Conservation (phyloP, 2,888 invertebrate genomes). For the Eubasilissa splendida region DNA sequence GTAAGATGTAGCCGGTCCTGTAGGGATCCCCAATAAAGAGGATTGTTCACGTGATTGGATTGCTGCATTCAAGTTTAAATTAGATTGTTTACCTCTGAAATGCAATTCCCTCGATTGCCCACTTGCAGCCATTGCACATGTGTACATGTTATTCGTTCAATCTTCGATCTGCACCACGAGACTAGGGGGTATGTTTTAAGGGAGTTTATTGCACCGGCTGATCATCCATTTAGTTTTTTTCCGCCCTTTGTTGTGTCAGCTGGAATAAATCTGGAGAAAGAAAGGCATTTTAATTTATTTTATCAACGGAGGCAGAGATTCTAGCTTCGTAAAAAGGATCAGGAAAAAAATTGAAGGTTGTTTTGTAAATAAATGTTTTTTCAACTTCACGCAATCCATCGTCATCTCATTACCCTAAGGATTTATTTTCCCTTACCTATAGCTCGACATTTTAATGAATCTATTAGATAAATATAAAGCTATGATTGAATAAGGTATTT, state of each 20-base stretch:
- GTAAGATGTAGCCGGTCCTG: neutral
- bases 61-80: constrained; percentile 55
- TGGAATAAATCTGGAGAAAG: constrained; percentile 13
- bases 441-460: too few relatives aligned
- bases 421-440: too few relatives aligned
- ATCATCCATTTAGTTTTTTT: neutral
- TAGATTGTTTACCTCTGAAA: constrained; percentile 57
- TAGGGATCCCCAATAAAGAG: constrained; percentile 26
- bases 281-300: neutral
- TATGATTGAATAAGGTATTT: too few relatives aligned
- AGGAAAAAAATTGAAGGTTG: too few relatives aligned
- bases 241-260: neutral
- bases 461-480: too few relatives aligned
- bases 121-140: constrained; percentile 38
- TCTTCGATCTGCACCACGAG: constrained; percentile 2
- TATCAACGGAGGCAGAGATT: too few relatives aligned
- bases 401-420: too few relatives aligned
- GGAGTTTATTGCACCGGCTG: constrained; percentile 6
- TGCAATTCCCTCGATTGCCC: constrained; percentile 53
- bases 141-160: neutral
- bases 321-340: too few relatives aligned
- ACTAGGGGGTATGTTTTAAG: constrained; percentile 8
- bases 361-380: too few relatives aligned
- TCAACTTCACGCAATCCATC: too few relatives aligned
- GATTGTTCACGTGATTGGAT: constrained; percentile 54